Conservation (phyloP, 2,113 vertebrate genomes). For the Nothoprocta perdicaria region DNA sequence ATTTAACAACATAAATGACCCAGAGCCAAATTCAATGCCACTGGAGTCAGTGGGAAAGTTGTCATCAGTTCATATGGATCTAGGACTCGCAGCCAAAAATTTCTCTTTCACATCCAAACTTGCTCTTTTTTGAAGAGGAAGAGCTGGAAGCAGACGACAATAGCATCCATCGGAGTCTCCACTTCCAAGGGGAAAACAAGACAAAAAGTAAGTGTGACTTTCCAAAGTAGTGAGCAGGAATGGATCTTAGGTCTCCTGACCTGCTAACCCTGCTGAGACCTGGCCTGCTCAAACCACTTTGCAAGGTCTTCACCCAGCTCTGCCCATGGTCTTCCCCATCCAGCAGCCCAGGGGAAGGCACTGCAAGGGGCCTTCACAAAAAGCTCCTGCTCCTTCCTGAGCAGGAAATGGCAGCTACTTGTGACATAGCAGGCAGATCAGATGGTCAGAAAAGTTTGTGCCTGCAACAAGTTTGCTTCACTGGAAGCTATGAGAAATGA, state of each 20-base stretch:
- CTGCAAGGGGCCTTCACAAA: neutral
- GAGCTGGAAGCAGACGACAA: neutral
- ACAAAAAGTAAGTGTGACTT: neutral
- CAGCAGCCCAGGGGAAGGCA: neutral
- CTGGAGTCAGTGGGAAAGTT: neutral
- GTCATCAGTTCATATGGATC: neutral
- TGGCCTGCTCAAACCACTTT: neutral
- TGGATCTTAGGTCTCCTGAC: neutral
- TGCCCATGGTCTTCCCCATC: neutral
- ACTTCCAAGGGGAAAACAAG: neutral
- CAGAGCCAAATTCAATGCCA: neutral
- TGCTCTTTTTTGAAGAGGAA: neutral
- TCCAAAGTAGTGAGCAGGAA: neutral
- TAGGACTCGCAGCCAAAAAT: neutral
- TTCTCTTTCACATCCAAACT: neutral
- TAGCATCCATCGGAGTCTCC: neutral
- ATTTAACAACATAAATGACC: neutral
- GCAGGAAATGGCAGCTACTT: neutral
- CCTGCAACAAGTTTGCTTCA: neutral
- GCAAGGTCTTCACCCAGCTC: neutral
- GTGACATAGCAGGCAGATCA: neutral
- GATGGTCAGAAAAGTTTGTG: neutral
- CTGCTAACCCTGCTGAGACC: neutral
- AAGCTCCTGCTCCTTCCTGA: neutral
- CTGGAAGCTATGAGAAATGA: neutral